Evolutionary conservation across 2,797 vertebrate genomes (phyloP), one percentile per base, ranked within the genome.

Genomic region (Takifugu rubripes): DNA sequence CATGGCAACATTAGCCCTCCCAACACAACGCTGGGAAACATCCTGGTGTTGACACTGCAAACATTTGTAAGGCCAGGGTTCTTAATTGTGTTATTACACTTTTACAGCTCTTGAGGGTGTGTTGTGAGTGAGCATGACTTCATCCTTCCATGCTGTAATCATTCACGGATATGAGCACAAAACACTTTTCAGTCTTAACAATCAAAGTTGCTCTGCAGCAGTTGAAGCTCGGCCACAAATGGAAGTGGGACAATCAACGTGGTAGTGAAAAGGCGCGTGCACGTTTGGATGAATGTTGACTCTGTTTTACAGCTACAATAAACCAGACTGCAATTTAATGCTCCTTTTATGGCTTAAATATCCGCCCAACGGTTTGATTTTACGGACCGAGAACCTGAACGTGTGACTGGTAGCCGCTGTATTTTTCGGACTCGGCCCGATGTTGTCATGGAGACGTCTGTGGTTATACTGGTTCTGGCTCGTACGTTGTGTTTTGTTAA

Each of bases 401-500:
- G 42, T 43, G 42, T 43, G 42, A 42, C 64, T 66, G 54, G 8
- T 14, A 3, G 0, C 21, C 25, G 1, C 42, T 43, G 48, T 26
- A 59, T 33, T 33, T 33, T 33, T 7, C 7, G 2, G 31, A 33
- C 31, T 21, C 21, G 2, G 31, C 3, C 31, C 31, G 8, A 7
- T 10, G 36, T 40, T 14, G 36, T 14, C 36, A 47, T 25, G 24
- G 62, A 52, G 54, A 68, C 44, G 6, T 9, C 10, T 45, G 17
- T 45, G 56, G 36, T 40, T 40, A 14, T 14, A 40, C 36, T 12
- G 36, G 36, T 40, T 40, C 44, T 16, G 40, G 29, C 43, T 64
- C 12, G 11, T 57, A 43, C 49, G 56, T 66, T 49, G 25, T 52
- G 26, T 42, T 61, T 36, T 29, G 48, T 59, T 58, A 10, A 52